Base-by-base conservation (phyloP, 2,888 invertebrate genomes). In the Machimus atricapillus region DNA sequence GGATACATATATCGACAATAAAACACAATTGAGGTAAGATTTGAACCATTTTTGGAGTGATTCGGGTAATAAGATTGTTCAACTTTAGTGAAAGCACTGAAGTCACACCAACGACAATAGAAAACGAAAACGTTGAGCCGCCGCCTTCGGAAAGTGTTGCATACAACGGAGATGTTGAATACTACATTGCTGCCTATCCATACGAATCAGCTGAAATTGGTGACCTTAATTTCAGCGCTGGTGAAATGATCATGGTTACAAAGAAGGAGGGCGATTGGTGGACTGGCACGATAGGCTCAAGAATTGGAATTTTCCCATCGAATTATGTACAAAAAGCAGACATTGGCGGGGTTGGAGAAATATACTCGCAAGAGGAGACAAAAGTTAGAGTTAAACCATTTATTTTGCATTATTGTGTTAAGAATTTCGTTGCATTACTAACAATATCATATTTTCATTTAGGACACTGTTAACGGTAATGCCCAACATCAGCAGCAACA, bases 181-280 rank as follows among this genome's bases (percentile, higher is more conserved):
- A 96, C 93, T 98, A 97, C 92, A 95, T 97, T 88, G 97, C 98
- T 34, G 94, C 97, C 86, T 99, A 98, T 93, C 97, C 97, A 1
- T 99, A 98, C 93, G 95, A 95, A 86, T 98, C 98, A 0, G 93
- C 94, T 7, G 99, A 99, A 92, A 94, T 96, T 0, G 98, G 98
- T 0, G 99, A 99, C 93, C 94, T 99, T 88, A 95, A 94, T 87
- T 99, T 99, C 93, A 96, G 96, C 89, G 95, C 95, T 0, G 96
- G 98, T 0, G 99, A 99, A 92, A 93, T 96, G 90, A 96, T 99
- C 87, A 94, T 95, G 89, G 98, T 99, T 1, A 94, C 95, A 58
- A 96, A 97, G 89, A 95, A 97, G 88, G 98, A 99, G 88, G 99
- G 98, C 0, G 99, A 99, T 91, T 99, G 99, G 99, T 99, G 99